A percentile compares a stretch with the other conserved stretches of the same genome.
Evolutionary conservation across 2,797 vertebrate genomes (phyloP).

Genomic region (Schizopygopsis pylzovi): DNA sequence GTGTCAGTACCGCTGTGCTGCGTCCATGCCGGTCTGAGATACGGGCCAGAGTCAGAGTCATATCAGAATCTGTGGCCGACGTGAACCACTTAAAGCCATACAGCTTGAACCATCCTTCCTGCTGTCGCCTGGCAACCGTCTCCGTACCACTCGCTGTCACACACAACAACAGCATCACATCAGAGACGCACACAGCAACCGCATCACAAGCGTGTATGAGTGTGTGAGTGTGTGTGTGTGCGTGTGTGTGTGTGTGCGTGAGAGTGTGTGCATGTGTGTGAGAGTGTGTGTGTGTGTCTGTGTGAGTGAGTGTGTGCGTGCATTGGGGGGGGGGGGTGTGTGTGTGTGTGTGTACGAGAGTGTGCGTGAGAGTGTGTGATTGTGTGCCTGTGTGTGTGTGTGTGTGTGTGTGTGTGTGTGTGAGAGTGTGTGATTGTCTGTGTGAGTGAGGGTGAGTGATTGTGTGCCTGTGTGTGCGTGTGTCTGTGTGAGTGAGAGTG

Average conservation of each 20-base stretch:
- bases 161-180: conserved; percentile 31
- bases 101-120: conserved; percentile 80
- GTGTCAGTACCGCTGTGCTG: conserved; percentile 67
- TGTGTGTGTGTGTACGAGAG: no score
- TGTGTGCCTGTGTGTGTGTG: no score
- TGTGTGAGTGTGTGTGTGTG: neutral
- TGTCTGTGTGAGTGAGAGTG: no score
- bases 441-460: no score
- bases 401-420: no score
- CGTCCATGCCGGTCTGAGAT: conserved; percentile 73
- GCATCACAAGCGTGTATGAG: neutral
- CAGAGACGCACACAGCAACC: neutral
- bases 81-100: conserved; percentile 91
- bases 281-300: neutral
- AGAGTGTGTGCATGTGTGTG: no score
- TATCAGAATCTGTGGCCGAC: conserved; percentile 86
- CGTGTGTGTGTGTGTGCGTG: neutral
- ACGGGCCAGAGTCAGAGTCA: conserved; percentile 86
- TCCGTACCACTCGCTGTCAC: conserved; percentile 80
- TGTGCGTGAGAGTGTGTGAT: no score
- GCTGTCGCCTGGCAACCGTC: conserved; percentile 81
- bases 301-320: no score
- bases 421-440: no score
- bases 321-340: no score
- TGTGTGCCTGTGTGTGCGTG: no score